Evolutionary conservation across 2,888 invertebrate genomes (phyloP).

Genomic region (Yponomeuta sedellus): DNA sequence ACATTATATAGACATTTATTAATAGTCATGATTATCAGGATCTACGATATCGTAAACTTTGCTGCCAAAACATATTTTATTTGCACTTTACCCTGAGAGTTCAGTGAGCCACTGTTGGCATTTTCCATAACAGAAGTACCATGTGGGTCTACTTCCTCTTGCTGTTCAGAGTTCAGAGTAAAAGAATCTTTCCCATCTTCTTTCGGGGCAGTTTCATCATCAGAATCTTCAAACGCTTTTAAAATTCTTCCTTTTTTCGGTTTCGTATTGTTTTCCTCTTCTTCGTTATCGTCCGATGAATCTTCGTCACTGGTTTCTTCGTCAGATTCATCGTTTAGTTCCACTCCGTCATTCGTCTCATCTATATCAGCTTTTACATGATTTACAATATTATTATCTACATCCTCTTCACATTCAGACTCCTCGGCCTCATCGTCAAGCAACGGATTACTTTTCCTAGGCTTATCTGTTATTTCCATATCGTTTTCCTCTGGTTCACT

Average conservation of each 20-base stretch:
- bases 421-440: conserved; percentile 71
- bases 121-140: neutral
- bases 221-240: conserved; percentile 69
- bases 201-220: conserved; percentile 45
- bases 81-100: neutral
- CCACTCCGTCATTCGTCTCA: conserved; percentile 28
- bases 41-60: too few species aligned
- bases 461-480: conserved; percentile 50
- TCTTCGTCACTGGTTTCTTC: conserved; percentile 44
- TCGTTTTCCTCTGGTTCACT: conserved; percentile 64
- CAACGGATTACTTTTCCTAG: conserved; percentile 56
- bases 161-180: neutral
- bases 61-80: neutral
- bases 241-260: conserved; percentile 60
- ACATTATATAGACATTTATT: neutral
- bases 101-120: neutral
- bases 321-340: conserved; percentile 30
- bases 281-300: conserved; percentile 44
- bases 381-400: conserved; percentile 24
- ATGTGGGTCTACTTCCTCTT: neutral
- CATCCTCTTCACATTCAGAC: conserved; percentile 55
- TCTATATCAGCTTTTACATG: conserved; percentile 27
- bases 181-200: neutral
- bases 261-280: conserved; percentile 28
- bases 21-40: too few species aligned